Evolutionary conservation across 1,140 invertebrate species (phyloP).

Genomic region (Ceratosolen fusciceps): DNA sequence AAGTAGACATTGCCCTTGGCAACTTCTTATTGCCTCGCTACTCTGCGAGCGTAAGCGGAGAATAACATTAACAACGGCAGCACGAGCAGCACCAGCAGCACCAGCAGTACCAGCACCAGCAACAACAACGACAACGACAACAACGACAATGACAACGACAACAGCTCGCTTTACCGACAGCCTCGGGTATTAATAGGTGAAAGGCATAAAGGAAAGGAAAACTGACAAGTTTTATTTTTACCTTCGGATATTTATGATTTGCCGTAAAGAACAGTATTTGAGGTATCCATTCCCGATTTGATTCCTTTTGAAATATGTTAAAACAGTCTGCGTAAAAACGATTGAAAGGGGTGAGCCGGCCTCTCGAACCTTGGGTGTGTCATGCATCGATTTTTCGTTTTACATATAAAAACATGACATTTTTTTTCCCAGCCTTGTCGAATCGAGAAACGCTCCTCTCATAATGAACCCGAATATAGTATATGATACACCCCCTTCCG

Average conservation of each 20-base stretch:
- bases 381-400: slow-evolving; percentile 7
- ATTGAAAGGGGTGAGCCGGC: not conserved
- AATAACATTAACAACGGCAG: too few species aligned
- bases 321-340: not conserved
- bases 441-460: not conserved
- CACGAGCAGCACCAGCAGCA: too few species aligned
- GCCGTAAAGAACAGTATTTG: not conserved
- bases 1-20: not conserved
- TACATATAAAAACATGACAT: not conserved
- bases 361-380: not conserved
- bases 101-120: too few species aligned
- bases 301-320: not conserved
- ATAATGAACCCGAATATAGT: not conserved
- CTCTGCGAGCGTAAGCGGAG: not conserved
- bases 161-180: too few species aligned
- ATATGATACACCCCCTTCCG: too few species aligned
- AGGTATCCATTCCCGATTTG: not conserved
- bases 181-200: too few species aligned
- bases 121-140: too few species aligned
- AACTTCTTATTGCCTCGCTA: not conserved
- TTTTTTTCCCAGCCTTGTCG: too few species aligned
- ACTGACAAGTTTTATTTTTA: too few species aligned
- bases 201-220: too few species aligned
- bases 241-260: not conserved
- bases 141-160: too few species aligned